These are phyloP conservation scores for Cephalopholis sonnerati DNA, from an alignment of 2,113 vertebrate genomes.

Conservation along the genomic window DNA sequence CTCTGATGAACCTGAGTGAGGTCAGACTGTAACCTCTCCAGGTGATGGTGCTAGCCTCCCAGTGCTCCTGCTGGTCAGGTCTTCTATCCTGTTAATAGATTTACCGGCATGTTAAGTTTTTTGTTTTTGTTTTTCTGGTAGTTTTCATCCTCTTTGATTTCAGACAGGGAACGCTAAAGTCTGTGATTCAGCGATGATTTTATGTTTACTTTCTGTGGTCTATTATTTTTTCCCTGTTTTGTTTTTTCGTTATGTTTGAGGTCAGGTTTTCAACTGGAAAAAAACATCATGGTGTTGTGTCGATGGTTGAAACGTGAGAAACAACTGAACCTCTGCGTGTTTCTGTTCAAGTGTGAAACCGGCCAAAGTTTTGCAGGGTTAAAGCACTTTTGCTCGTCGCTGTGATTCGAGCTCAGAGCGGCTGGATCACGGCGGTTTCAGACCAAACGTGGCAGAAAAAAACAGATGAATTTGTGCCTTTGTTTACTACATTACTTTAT, in stretches of 20 bases:
- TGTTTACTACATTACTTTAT: conserved; percentile 50
- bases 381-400: conserved; percentile 44
- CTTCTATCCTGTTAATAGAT: conserved; percentile 52
- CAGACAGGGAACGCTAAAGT: background rate
- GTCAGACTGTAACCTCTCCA: conserved; percentile 40
- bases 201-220: background rate
- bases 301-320: background rate
- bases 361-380: conserved; percentile 51
- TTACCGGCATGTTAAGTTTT: conserved; percentile 7
- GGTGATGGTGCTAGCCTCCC: conserved; percentile 68
- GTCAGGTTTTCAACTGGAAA: background rate
- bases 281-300: background rate
- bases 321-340: conserved; percentile 3
- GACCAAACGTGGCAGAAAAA: conserved; percentile 54
- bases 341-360: conserved; percentile 29
- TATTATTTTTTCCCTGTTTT: background rate
- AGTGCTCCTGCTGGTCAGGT: conserved; percentile 61
- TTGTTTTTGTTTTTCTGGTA: background rate
- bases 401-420: conserved; percentile 19
- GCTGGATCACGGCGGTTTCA: conserved; percentile 45
- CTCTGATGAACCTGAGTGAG: conserved; percentile 14
- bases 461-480: conserved; percentile 73
- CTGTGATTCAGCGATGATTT: conserved; percentile 1
- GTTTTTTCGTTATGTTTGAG: background rate
- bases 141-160: conserved; percentile 7